These are phyloP conservation scores for Mus spicilegus DNA, from an alignment of 2,113 vertebrate species.

Conservation along the genomic window DNA sequence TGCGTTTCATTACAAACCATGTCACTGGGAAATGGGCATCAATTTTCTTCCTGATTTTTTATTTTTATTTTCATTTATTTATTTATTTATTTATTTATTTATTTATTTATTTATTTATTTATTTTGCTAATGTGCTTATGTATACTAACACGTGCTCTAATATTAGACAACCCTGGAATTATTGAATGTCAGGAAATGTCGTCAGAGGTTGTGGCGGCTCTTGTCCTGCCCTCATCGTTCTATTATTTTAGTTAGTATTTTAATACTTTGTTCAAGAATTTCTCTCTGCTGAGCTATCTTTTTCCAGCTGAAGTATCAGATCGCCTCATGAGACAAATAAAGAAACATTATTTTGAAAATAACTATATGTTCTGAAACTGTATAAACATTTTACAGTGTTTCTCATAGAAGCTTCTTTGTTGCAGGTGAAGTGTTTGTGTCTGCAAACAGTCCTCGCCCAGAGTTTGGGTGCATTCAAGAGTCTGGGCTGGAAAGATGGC, in stretches of 20 bases:
- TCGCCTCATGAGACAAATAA: background rate
- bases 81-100: too few relatives aligned
- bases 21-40: background rate
- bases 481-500: background rate
- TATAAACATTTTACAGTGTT: background rate
- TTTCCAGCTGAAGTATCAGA: background rate
- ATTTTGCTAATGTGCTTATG: constrained; percentile 13
- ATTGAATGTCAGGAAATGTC: background rate
- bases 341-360: background rate
- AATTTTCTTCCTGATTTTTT: background rate
- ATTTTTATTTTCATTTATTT: too few relatives aligned
- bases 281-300: background rate
- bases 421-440: background rate
- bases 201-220: background rate
- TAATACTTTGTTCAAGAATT: background rate
- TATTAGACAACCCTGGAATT: background rate
- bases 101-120: too few relatives aligned
- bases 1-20: constrained; percentile 32
- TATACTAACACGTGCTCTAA: background rate
- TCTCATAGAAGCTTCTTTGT: background rate
- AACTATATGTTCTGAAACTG: background rate
- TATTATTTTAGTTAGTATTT: constrained; percentile 25
- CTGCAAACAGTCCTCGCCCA: background rate
- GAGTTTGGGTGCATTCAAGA: background rate
- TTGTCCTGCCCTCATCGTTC: background rate